Evolutionary conservation across 2,113 vertebrate genomes (phyloP).

Genomic region (Amia ocellicauda): DNA sequence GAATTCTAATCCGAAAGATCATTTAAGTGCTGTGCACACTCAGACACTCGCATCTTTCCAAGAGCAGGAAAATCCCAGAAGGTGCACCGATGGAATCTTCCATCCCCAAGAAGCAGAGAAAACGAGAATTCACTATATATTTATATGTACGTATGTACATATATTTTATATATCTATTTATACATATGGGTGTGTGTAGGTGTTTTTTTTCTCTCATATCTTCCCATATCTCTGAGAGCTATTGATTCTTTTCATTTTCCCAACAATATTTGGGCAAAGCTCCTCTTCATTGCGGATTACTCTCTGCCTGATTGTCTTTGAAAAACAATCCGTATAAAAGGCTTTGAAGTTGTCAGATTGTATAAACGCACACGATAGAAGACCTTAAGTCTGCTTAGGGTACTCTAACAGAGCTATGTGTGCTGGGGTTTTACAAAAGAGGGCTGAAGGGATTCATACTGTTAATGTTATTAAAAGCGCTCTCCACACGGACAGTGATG

Average conservation of each 20-base stretch:
- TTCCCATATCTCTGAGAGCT: conserved; percentile 47
- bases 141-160: too few species aligned
- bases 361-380: conserved; percentile 33
- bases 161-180: too few species aligned
- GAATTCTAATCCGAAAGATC: conserved; percentile 48
- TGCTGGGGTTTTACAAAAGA: conserved; percentile 32
- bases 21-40: conserved; percentile 4
- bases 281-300: conserved; percentile 64
- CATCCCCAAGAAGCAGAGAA: conserved; percentile 60
- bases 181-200: too few species aligned
- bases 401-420: conserved; percentile 25
- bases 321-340: conserved; percentile 49
- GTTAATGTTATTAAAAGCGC: conserved; percentile 4
- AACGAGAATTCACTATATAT: conserved; percentile 76
- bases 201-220: conserved; percentile 37
- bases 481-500: conserved; percentile 2
- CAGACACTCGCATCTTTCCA: conserved; percentile 54
- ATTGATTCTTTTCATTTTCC: conserved; percentile 79
- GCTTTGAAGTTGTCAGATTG: conserved; percentile 44
- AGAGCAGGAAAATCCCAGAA: conserved; percentile 55
- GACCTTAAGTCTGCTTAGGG: conserved; percentile 35
- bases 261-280: conserved; percentile 75
- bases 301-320: conserved; percentile 66
- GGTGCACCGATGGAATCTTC: conserved; percentile 56
- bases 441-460: conserved; percentile 18